Evolutionary conservation across 92 coral and sea anemone species (phyloP), one percentile per base, ranked within the genome.

Genomic region (Umimayanthus chanpuru): DNA sequence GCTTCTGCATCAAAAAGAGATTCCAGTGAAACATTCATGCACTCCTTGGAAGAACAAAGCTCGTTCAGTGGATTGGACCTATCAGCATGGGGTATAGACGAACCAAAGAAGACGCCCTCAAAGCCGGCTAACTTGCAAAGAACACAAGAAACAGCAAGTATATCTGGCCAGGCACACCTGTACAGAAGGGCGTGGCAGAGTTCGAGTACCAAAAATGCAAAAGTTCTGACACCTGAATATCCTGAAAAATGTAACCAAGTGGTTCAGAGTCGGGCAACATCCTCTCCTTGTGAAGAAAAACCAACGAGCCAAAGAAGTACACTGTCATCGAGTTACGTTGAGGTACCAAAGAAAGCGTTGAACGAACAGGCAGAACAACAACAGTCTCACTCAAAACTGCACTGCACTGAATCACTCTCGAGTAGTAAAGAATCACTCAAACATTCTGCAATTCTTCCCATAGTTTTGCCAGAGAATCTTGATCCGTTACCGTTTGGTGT

Each of bases 401-500:
- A 9, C 41, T 39, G 36, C 43, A 73, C 40, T 0, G 68, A 18
- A 61, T 61, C 68, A 18, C 26, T 21, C 40, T 18, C 78, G 15
- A 16, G 26, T 36, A 14, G 49, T 55, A 6, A 38, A 81, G 66
- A 32, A 56, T 2, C 39, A 26, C 3, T 78, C 32, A 43, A 66
- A n/a, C 26, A 20, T 64, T 32, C 72, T n/a, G 75, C 32, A 28
- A 11, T 23, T 81, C 58, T 0, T 41, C 58, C 86, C 41, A 9
- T n/a, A 68, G 12, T 40, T 82, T 15, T 67, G 18, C 86, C 65
- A 68, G 77, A 44, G 41, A 82, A 43, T 26, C 14, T 10, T 9
- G 77, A 82, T 29, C 77, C 38, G 7, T 68, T 82, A 68, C 86
- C 86, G 5, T 82, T 66, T 67, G 77, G 86, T 43, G 86, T 82